A percentile compares a stretch with the other conserved stretches of the same genome.
Evolutionary conservation across 1,140 invertebrate genomes (phyloP).

Genomic region (Schlechtendalia chinensis): DNA sequence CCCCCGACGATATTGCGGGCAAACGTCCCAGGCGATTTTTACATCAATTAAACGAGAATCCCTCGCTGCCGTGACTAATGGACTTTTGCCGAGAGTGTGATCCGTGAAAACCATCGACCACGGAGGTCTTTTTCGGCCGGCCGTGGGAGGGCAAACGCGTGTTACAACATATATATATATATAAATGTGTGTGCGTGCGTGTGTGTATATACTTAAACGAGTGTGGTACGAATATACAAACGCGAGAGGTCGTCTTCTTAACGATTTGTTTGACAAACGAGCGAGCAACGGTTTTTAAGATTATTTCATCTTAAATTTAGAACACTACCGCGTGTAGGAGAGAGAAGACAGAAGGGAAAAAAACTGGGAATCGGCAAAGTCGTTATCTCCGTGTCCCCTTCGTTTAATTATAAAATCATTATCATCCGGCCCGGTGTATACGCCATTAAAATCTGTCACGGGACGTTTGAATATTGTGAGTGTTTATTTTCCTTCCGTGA

Average conservation of each 20-base stretch:
- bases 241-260: conserved; percentile 8
- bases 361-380: conserved; percentile 25
- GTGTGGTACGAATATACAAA: too few species aligned
- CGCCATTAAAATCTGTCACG: conserved; percentile 47
- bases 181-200: neutral
- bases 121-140: conserved; percentile 18
- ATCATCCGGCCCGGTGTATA: conserved; percentile 35
- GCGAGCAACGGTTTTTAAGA: conserved; percentile 35
- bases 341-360: neutral
- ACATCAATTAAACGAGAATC: conserved; percentile 43
- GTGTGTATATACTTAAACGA: neutral
- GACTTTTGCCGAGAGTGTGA: conserved; percentile 31
- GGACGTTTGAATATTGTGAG: conserved; percentile 48
- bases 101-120: conserved; percentile 27
- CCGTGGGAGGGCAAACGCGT: neutral
- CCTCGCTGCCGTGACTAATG: conserved; percentile 44
- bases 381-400: conserved; percentile 31
- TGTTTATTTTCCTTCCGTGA: conserved; percentile 30
- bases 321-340: neutral
- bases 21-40: conserved; percentile 34
- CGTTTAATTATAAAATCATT: conserved; percentile 50
- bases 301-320: conserved; percentile 46
- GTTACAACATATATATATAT: neutral
- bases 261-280: conserved; percentile 50
- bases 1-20: neutral